phyloP scores from a whole-genome alignment of 2,888 invertebrate species.

The Temnothorax unifasciatus region DNA sequence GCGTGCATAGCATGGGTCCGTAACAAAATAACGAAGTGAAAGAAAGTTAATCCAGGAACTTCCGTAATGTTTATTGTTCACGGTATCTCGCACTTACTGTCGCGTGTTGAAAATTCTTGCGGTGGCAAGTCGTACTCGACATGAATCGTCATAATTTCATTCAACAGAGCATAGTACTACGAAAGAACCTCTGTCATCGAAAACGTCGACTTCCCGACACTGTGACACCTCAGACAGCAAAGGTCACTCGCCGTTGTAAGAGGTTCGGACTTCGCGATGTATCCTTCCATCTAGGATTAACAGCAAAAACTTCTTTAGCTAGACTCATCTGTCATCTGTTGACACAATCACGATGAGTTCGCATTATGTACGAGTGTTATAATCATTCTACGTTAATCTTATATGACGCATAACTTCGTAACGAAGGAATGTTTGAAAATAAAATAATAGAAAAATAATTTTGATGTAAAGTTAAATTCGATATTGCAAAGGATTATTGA shows the following conservation, averaged over 20 bases:
- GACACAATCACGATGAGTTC: conserved; percentile 31
- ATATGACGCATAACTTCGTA: not conserved
- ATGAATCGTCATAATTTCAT: conserved; percentile 5
- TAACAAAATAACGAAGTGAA: not conserved
- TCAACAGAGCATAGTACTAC: not conserved
- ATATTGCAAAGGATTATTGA: not conserved
- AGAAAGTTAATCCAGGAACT: conserved; percentile 35
- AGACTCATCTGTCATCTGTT: conserved; percentile 21
- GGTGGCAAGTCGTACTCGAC: not conserved
- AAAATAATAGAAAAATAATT: not conserved
- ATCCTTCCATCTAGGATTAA: conserved; percentile 19
- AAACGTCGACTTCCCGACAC: not conserved
- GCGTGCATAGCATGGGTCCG: conserved; percentile 6
- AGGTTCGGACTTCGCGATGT: not conserved
- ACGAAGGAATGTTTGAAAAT: not conserved
- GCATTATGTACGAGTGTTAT: not conserved
- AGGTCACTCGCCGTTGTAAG: not conserved
- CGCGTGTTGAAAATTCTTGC: conserved; percentile 3
- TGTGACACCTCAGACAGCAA: conserved; percentile 3
- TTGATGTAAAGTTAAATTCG: not conserved
- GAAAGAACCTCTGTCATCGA: conserved; percentile 8
- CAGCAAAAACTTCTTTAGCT: conserved; percentile 27
- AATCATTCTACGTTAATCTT: not conserved
- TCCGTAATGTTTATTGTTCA: conserved; percentile 45
- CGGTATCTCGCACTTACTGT: conserved; percentile 29